Conservation (phyloP, 2,888 invertebrate genomes). For the Cryptophagus acutangulus region DNA sequence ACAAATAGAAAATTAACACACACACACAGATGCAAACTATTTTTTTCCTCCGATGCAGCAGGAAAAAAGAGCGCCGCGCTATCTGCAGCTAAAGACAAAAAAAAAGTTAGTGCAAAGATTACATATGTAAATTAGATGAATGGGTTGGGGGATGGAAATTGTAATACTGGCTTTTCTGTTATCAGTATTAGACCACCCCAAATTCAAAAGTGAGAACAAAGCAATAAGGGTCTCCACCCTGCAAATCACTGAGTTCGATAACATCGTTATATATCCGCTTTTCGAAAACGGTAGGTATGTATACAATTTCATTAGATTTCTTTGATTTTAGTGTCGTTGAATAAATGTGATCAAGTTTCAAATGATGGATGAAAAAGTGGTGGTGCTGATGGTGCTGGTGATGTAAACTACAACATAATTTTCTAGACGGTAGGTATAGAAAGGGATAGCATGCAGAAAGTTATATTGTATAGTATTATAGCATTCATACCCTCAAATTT, state of each 20-base stretch:
- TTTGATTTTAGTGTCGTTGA: conserved; percentile 23
- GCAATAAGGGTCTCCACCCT: conserved; percentile 48
- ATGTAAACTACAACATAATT: no score
- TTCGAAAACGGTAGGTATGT: conserved; percentile 32
- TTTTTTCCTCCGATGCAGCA: no score
- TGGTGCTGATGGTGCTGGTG: no score
- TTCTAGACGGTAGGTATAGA: no score
- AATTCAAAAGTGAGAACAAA: conserved; percentile 49
- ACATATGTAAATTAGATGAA: conserved; percentile 38
- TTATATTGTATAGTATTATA: no score
- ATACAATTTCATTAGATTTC: conserved; percentile 32
- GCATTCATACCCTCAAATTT: conserved; percentile 41
- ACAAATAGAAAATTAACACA: no score
- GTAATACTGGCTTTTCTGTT: conserved; percentile 45
- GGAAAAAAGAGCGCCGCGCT: no score
- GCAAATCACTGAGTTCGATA: conserved; percentile 48
- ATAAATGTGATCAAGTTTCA: no score
- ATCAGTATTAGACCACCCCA: conserved; percentile 47
- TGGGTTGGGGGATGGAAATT: conserved; percentile 33
- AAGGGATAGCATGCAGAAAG: no score
- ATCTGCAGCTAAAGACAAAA: neutral
- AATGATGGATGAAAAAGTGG: no score
- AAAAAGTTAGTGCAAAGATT: conserved; percentile 24
- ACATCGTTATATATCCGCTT: conserved; percentile 46
- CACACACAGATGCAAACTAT: no score